A percentile compares a stretch with the other conserved stretches of the same genome.
phyloP scores from a whole-genome alignment of 2,113 vertebrate genomes.

The Micronycteris hirsuta region DNA sequence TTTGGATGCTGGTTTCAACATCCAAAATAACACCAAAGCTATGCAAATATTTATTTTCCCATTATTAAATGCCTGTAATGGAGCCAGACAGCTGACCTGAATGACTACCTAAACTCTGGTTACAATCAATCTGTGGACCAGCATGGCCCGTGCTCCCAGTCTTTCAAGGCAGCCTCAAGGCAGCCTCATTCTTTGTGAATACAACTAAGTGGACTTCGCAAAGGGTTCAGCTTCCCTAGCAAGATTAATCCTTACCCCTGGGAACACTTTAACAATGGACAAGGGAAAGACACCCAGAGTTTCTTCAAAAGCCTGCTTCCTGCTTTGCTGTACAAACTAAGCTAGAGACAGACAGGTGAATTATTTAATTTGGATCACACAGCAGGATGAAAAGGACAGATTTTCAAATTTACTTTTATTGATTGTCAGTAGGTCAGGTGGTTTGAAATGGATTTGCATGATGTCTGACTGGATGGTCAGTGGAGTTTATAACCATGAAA shows the following conservation, averaged over 20 bases:
- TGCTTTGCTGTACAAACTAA: neutral
- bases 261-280: neutral
- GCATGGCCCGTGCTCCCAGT: fast-evolving
- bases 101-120: neutral
- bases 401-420: conserved; percentile 1
- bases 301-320: neutral
- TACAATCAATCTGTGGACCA: neutral
- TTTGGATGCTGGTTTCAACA: neutral
- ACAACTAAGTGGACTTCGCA: neutral
- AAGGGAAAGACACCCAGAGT: neutral
- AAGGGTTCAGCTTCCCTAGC: fast-evolving
- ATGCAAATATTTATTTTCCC: conserved; percentile 25
- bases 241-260: neutral
- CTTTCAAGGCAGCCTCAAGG: neutral
- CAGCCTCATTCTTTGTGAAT: neutral
- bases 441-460: neutral
- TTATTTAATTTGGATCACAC: neutral
- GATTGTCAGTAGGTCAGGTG: neutral
- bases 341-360: neutral
- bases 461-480: neutral
- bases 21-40: conserved; percentile 6
- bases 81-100: neutral
- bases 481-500: neutral
- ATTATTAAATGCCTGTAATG: conserved; percentile 16
- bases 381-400: neutral